These are phyloP conservation scores for Poecilia velifera DNA, from an alignment of 2,797 vertebrate genomes.

Conservation along the genomic window DNA sequence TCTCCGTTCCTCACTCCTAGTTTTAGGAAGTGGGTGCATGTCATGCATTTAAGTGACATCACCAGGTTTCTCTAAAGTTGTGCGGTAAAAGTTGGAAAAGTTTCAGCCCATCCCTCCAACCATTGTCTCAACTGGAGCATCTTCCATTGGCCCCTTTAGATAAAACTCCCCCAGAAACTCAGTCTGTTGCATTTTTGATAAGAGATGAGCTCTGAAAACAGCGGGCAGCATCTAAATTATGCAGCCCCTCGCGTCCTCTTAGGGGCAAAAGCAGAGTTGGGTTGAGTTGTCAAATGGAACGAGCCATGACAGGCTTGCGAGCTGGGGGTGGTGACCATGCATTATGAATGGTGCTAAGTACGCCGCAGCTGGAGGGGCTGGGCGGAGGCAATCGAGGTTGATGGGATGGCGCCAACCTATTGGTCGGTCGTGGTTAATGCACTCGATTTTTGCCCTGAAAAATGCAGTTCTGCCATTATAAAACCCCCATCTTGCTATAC, in stretches of 20 bases:
- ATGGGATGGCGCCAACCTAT: constrained; percentile 55
- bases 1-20: neutral
- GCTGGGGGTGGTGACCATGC: constrained; percentile 72
- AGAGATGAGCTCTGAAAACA: constrained; percentile 72
- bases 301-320: constrained; percentile 76
- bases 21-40: constrained; percentile 9
- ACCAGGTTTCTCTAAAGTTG: constrained; percentile 56
- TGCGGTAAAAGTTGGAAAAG: constrained; percentile 51
- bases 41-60: constrained; percentile 25
- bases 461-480: constrained; percentile 43
- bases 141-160: constrained; percentile 57
- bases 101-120: constrained; percentile 39
- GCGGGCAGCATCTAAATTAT: constrained; percentile 82
- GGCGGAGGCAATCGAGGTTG: constrained; percentile 76
- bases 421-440: constrained; percentile 68
- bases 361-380: constrained; percentile 71
- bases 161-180: constrained; percentile 72
- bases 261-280: constrained; percentile 74
- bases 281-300: constrained; percentile 81
- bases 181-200: constrained; percentile 78
- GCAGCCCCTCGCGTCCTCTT: constrained; percentile 76
- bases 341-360: constrained; percentile 85
- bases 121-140: constrained; percentile 70
- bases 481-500: constrained; percentile 34
- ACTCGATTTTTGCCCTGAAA: constrained; percentile 64